Percentiles rank a stretch among this genome's conserved stretches.
Conservation (phyloP, 2,113 vertebrate species). For the Etia nguti region DNA sequence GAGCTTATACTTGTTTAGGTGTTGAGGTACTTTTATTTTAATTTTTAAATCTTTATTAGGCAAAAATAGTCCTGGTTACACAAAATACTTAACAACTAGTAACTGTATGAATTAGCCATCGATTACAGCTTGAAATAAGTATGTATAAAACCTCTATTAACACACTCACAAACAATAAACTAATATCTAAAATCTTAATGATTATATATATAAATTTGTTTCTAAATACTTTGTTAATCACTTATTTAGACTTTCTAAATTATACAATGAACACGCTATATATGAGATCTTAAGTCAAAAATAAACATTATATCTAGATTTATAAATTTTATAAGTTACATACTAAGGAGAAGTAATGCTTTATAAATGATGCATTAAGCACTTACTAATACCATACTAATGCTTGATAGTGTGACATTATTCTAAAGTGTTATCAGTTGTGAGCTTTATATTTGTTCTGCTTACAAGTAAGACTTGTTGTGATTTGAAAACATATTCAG, state of each 20-base stretch:
- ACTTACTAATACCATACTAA: background rate
- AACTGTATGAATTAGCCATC: background rate
- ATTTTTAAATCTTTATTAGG: background rate
- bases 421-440: background rate
- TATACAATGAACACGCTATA: background rate
- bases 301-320: background rate
- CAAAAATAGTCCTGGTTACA: background rate
- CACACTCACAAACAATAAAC: background rate
- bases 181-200: background rate
- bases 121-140: background rate
- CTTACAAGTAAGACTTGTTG: background rate
- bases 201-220: background rate
- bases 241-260: background rate
- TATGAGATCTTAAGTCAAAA: background rate
- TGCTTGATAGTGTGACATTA: background rate
- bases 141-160: background rate
- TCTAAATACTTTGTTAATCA: background rate
- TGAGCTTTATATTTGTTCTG: background rate
- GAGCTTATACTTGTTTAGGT: background rate
- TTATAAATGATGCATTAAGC: background rate
- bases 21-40: background rate
- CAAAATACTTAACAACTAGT: background rate
- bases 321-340: background rate
- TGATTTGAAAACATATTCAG: background rate
- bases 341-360: background rate